A percentile compares a stretch with the other conserved stretches of the same genome.
phyloP scores from a whole-genome alignment of 2,113 vertebrate genomes.

The Sprattus sprattus region DNA sequence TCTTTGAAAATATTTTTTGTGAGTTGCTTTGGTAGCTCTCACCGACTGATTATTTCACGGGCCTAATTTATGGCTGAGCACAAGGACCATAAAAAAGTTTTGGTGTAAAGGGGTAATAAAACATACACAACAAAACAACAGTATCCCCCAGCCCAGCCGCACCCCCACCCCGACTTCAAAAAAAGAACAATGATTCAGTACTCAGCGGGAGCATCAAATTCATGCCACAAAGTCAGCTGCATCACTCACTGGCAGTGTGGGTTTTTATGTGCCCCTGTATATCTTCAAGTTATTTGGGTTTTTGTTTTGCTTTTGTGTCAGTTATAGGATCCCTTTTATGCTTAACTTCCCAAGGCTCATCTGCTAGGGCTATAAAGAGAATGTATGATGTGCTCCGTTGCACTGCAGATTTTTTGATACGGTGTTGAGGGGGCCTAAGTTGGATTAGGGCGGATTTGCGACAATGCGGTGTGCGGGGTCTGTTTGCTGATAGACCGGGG shows the following conservation, averaged over 20 bases:
- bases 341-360: constrained; percentile 16
- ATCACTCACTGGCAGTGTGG: not conserved
- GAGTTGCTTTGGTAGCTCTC: not conserved
- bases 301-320: constrained; percentile 38
- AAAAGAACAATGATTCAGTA: not conserved
- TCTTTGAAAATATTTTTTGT: not conserved
- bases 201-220: not conserved
- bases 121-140: not conserved
- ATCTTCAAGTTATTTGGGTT: constrained; percentile 26
- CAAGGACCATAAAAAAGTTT: not conserved
- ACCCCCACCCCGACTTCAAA: not conserved
- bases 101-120: not conserved
- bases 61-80: not conserved
- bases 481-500: constrained; percentile 22
- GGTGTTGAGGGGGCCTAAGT: constrained; percentile 31
- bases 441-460: constrained; percentile 40
- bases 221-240: not conserved
- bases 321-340: constrained; percentile 33
- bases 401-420: constrained; percentile 31
- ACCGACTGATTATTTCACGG: not conserved
- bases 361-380: constrained; percentile 33
- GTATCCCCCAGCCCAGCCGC: not conserved
- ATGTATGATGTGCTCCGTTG: constrained; percentile 14
- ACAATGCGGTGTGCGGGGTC: constrained; percentile 27
- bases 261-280: constrained; percentile 27